Base-by-base conservation (phyloP, 2,888 invertebrate genomes). In the Lymantria dispar region DNA sequence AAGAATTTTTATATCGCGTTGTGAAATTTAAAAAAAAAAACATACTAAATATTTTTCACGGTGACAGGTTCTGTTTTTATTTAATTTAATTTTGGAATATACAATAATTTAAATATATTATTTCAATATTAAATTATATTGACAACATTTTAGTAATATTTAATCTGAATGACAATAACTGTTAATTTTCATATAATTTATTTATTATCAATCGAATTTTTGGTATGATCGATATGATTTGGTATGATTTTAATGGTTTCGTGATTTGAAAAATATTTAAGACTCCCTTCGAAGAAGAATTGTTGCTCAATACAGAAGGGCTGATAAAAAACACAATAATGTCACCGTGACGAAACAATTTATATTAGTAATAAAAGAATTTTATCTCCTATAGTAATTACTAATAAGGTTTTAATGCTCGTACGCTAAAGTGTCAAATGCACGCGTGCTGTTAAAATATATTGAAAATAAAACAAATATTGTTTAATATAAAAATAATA, bases 1-100 rank as follows among this genome's bases (percentile, higher is more conserved):
- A 83, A 81, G 80, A 82, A 69, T 78, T 82, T 85, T 85, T 87
- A 85, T 83, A 86, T 85, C 70, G 88, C 81, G 89, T 89, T 89
- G 90, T 89, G 88, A 90, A 83, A 74, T 72, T 22, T 22, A 72
- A 72, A 77, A 72, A 71, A n/a, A 22, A 22, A 22, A 76, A 75
- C 70, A 62, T 74, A 76, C 70, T 72, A 66, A 72, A 75, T 70
- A 67, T 68, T 76, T 3, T 74, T 81, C 74, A 75, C 80, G 81
- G 77, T 77, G 80, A 76, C 70, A 74, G 76, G 78, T 78, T 76
- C 70, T 72, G 58, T 62, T 57, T 56, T 50, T 0, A 33, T 33
- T 33, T 33, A 8, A 22, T 33, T 33, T 33, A 10, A 33, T 10
- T 33, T 33, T 33, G 1, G n/a, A 33, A 33, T 33, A 10, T 1